Evolutionary conservation across 2,888 invertebrate species (phyloP).

Genomic region (Dilophus febrilis): DNA sequence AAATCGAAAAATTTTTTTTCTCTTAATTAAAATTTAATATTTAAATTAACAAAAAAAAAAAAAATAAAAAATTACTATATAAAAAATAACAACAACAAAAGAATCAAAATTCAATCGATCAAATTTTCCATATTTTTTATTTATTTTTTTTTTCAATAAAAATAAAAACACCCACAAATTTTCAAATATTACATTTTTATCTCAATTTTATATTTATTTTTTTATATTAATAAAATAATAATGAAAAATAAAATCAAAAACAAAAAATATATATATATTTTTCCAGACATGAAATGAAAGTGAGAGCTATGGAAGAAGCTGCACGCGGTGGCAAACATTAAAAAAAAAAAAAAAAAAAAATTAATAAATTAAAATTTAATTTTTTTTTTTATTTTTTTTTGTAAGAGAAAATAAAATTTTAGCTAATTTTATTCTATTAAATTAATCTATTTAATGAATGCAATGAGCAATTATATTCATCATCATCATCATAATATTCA

Average conservation of each 20-base stretch:
- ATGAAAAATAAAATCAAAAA: background rate
- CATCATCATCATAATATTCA: too few species aligned
- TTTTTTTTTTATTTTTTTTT: too few species aligned
- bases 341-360: too few species aligned
- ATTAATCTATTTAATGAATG: too few species aligned
- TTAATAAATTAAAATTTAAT: too few species aligned
- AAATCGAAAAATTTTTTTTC: too few species aligned
- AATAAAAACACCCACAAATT: too few species aligned
- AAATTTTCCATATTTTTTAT: background rate
- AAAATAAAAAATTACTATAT: conserved; percentile 1
- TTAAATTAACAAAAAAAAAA: background rate
- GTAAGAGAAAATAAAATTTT: too few species aligned
- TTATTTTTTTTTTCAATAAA: background rate
- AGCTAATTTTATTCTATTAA: too few species aligned
- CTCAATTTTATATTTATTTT: background rate
- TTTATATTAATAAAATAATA: background rate
- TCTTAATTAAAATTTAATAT: too few species aligned
- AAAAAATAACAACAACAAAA: background rate
- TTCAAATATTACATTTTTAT: too few species aligned
- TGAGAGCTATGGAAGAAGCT: conserved; percentile 71
- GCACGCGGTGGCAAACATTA: conserved; percentile 46
- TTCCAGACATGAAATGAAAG: conserved; percentile 70
- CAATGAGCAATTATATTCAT: too few species aligned
- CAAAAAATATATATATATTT: conserved; percentile 5
- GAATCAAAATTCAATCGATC: conserved; percentile 1